Base-by-base conservation (phyloP, 2,888 invertebrate genomes). In the Himalopsyche tibetana region DNA sequence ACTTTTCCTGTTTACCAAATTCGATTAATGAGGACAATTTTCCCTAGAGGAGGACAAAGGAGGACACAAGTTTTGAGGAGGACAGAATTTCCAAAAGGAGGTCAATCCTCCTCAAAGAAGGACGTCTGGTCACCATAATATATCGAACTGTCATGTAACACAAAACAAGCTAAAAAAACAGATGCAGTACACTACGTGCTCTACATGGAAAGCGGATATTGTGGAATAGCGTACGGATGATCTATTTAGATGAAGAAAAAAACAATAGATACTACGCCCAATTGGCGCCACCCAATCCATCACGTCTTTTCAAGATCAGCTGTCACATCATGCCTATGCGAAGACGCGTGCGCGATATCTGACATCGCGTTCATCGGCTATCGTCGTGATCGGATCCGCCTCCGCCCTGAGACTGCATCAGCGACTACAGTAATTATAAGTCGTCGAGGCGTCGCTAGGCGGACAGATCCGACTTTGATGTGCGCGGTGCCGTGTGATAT, bases 351-450 rank as follows among this genome's bases (percentile, higher is more conserved):
- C 74, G 74, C 8, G 74, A 11, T 28, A 74, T 74, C 74, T 5
- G 63, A 63, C 63, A 19, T n/a, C 63, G 63, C n/a, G 19, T 51
- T 4, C 51, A 15, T 15, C 51, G 51, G 51, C 51, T 51, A 51
- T 51, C 51, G 51, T 74, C 74, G 74, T 74, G 74, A 74, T 28
- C 74, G 74, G 38, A 36, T 74, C 74, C 74, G 74, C 74, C 74
- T 12, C n/a, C 74, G 74, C 36, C 51, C 51, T 38, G 74, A 36
- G 74, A 74, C 19, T 38, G 74, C 74, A 74, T 74, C 74, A 5
- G 19, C 74, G 74, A 15, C 74, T 36, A 51, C 4, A 15, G 74
- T 74, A 74, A 74, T 74, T 74, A 51, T 51, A 51, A 74, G 38
- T 74, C 74, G 36, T 12, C 15, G 19, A 36, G 74, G 74, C 74